phyloP scores from a whole-genome alignment of 2,113 vertebrate genomes.

The Trogon surrucura region DNA sequence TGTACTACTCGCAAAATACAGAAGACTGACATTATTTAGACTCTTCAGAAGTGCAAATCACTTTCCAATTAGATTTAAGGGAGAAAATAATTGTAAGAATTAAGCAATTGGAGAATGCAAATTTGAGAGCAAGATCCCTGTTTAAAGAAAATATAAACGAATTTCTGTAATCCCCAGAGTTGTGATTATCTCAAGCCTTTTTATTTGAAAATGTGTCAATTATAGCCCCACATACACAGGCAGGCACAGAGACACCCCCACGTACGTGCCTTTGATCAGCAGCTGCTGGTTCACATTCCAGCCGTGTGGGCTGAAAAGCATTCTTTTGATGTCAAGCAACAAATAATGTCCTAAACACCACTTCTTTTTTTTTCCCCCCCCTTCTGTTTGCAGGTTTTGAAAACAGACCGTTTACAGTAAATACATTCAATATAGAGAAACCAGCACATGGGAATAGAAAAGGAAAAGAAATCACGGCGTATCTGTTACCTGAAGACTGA shows the following conservation, averaged over 20 bases:
- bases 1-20: not conserved
- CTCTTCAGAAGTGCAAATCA: conserved; percentile 46
- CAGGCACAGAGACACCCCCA: conserved; percentile 46
- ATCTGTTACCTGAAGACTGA: conserved; percentile 92
- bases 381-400: conserved; percentile 29
- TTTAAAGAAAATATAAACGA: conserved; percentile 45
- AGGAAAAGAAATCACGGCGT: not conserved
- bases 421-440: not conserved
- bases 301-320: conserved; percentile 5
- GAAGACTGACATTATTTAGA: not conserved
- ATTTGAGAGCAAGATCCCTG: not conserved
- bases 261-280: conserved; percentile 25
- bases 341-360: conserved; percentile 11
- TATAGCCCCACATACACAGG: not conserved
- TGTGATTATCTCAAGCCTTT: conserved; percentile 43
- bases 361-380: not conserved
- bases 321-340: conserved; percentile 55
- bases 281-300: conserved; percentile 34
- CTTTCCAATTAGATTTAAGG: conserved; percentile 46
- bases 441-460: not conserved
- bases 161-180: conserved; percentile 47
- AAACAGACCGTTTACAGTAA: conserved; percentile 1
- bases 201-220: conserved; percentile 49
- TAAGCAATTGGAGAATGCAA: conserved; percentile 39
- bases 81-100: not conserved